Base-by-base conservation (phyloP, 1,140 invertebrate species). In the Zaprionus taronus region DNA sequence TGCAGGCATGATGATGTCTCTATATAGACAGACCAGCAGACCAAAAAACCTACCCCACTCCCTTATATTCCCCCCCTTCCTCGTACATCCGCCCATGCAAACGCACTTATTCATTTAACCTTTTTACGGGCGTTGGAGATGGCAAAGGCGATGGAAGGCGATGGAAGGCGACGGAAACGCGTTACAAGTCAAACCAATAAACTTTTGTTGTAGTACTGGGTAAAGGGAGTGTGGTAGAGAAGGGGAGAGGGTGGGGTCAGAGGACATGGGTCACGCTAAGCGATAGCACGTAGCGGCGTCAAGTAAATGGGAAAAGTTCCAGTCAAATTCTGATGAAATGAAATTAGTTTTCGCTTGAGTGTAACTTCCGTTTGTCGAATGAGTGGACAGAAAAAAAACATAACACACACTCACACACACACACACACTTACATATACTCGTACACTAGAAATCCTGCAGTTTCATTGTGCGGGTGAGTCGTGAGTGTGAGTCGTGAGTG, bases 301-400 rank as follows among this genome's bases (percentile, higher is more conserved):
- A 73, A 77, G 78, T 77, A 80, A 80, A 80, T 80, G 78, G 78
- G 70, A 80, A 80, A 80, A 80, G 74, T 80, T 80, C 78, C 62
- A 80, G 74, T 80, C 74, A 77, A 80, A 80, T 80, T 80, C 74
- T 77, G 78, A 80, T 80, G 74, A 80, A 80, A 80, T 80, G 78
- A 80, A 80, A 80, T 80, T 80, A 80, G 78, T 80, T 80, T 80
- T 80, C 78, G 78, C 78, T 77, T 77, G 75, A 80, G 70, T 77
- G 69, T 80, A 80, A 80, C 78, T 80, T 80, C 78, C 78, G 78
- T 80, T 80, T 72, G 69, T 65, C 68, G 74, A 80, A 73, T 77
- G 74, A 80, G 74, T 77, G 69, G 74, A 68, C 74, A 63, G 55
- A 77, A 77, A 60, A 76, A 57, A 72, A 70, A 70, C 57, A 26